These are phyloP conservation scores for Diadumene lineata DNA, from an alignment of 92 coral and sea anemone species.

Conservation along the genomic window DNA sequence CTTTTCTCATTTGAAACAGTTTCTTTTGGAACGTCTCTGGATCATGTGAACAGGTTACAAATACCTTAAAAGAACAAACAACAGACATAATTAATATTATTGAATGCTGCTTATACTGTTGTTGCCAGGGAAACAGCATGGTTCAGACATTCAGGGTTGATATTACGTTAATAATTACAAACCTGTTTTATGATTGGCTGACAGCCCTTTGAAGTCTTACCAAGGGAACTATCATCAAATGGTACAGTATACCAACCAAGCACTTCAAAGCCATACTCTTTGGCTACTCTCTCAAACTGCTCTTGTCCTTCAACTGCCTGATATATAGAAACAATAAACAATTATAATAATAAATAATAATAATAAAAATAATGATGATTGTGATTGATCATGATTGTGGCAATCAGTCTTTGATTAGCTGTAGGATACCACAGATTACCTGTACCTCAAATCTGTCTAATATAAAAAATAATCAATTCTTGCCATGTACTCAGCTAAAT, in stretches of 20 bases:
- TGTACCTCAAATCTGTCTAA: too few relatives aligned
- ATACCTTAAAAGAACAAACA: conserved; percentile 52
- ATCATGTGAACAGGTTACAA: conserved; percentile 78
- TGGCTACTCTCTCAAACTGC: conserved; percentile 63
- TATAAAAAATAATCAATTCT: too few relatives aligned
- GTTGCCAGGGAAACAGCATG: too few relatives aligned
- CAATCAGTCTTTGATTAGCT: too few relatives aligned
- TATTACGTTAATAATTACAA: neutral
- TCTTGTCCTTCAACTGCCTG: conserved; percentile 81
- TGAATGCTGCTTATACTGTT: too few relatives aligned
- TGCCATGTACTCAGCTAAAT: too few relatives aligned
- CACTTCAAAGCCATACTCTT: conserved; percentile 64
- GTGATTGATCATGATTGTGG: too few relatives aligned
- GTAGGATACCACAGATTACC: too few relatives aligned
- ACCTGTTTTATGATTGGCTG: conserved; percentile 94
- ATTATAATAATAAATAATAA: too few relatives aligned
- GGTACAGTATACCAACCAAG: conserved; percentile 89
- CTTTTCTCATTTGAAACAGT: conserved; percentile 80
- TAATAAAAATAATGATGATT: too few relatives aligned
- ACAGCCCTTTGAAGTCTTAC: conserved; percentile 74
- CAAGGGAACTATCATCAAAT: conserved; percentile 74
- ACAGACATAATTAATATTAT: too few relatives aligned
- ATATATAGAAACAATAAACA: neutral
- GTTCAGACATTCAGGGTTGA: neutral
- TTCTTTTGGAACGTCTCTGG: conserved; percentile 59